phyloP scores from a whole-genome alignment of 2,113 vertebrate species.

The Notarius quadriscutis region DNA sequence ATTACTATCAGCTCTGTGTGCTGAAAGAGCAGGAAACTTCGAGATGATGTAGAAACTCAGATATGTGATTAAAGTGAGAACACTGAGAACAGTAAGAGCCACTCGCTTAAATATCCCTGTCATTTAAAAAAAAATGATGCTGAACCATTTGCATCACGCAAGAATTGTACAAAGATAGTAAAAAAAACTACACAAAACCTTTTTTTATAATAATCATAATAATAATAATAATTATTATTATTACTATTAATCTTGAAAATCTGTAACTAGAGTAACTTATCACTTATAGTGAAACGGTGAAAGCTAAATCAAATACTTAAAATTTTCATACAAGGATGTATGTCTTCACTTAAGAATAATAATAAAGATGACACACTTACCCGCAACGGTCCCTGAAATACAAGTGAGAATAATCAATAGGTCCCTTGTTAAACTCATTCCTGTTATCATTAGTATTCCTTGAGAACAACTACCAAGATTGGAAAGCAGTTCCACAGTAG shows the following conservation, averaged over 20 bases:
- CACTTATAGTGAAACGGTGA: not conserved
- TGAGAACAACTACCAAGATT: conserved; percentile 15
- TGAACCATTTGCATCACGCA: not conserved
- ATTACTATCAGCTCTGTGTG: conserved; percentile 45
- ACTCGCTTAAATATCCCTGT: not conserved
- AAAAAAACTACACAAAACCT: not conserved
- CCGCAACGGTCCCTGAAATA: conserved; percentile 28
- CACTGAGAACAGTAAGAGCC: not conserved
- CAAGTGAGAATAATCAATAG: conserved; percentile 28
- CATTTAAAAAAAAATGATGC: not conserved
- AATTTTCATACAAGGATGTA: not conserved
- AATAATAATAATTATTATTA: too few species aligned
- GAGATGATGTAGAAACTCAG: not conserved
- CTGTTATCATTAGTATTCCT: conserved; percentile 17
- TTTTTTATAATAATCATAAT: too few species aligned
- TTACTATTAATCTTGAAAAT: not conserved
- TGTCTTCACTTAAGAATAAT: not conserved
- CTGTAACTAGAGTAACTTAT: not conserved
- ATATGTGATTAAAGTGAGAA: not conserved
- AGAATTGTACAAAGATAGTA: not conserved
- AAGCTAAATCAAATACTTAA: not conserved
- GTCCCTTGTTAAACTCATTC: not conserved
- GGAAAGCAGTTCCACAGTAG: not conserved
- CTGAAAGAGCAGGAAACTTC: not conserved
- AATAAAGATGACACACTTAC: conserved; percentile 38